Evolutionary conservation across 2,113 vertebrate genomes (phyloP).

Genomic region (Aspidoscelis tigris): DNA sequence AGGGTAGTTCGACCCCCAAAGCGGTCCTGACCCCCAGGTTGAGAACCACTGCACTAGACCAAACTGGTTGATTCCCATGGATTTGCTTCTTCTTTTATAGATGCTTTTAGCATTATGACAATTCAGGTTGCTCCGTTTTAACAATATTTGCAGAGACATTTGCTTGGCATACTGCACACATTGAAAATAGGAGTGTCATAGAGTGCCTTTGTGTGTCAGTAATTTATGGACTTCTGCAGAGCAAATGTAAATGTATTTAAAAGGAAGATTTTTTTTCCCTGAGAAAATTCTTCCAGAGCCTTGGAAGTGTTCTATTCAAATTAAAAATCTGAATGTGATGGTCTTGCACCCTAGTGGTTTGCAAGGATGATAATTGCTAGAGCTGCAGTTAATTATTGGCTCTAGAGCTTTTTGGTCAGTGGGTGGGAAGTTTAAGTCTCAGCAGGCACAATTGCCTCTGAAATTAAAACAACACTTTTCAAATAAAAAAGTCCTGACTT

Average conservation of each 20-base stretch:
- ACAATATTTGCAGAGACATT: neutral
- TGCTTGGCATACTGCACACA: neutral
- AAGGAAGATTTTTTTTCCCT: neutral
- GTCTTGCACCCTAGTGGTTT: conserved; percentile 26
- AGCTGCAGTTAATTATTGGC: conserved; percentile 18
- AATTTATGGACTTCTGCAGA: neutral
- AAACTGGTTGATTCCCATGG: too few species aligned
- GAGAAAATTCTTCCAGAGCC: neutral
- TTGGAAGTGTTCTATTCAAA: conserved; percentile 12
- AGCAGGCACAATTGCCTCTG: neutral
- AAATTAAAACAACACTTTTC: conserved; percentile 35
- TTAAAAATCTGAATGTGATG: conserved; percentile 19
- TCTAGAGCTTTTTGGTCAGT: conserved; percentile 35
- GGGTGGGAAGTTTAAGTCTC: conserved; percentile 29
- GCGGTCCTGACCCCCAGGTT: too few species aligned
- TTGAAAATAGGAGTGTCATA: neutral
- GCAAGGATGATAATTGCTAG: neutral
- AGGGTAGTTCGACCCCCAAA: too few species aligned
- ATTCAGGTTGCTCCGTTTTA: neutral
- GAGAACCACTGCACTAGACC: too few species aligned
- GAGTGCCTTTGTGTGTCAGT: neutral
- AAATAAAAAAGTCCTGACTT: conserved; percentile 22
- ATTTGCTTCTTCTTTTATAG: neutral
- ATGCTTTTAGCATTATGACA: neutral
- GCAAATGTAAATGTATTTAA: conserved; percentile 18